Evolutionary conservation across 2,797 vertebrate genomes (phyloP), one percentile per base, ranked within the genome.

Genomic region (Pyrocephalus nanus): DNA sequence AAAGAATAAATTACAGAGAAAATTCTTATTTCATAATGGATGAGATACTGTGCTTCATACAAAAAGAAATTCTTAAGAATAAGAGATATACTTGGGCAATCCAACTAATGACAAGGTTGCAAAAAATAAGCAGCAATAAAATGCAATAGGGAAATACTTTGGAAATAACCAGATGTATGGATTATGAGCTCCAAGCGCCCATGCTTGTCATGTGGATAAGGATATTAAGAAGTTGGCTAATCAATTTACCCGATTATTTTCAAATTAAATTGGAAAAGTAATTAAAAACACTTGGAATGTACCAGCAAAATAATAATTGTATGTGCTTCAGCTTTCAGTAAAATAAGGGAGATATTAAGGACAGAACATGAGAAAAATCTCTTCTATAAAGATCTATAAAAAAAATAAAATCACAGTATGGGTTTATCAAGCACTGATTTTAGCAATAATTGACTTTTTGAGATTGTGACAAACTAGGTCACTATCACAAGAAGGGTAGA

Each of bases 61-160:
- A 43, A n/a, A 69, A 76, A 64, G 66, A 61, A 58, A 9, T 10
- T 60, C 25, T 75, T 53, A 61, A 48, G 29, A 91, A 81, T 22
- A 21, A 73, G 53, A 82, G 38, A 88, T n/a, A 43, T 47, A 77
- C 16, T 75, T 66, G 48, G 16, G 5, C n/a, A 81, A 43, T 55
- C n/a, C 79, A 85, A 67, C 34, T 64, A 67, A 91, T n/a, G 12
- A 90, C 72, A 38, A 83, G n/a, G 17, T 72, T 54, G 25, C 62
- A 85, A 90, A 90, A 94, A 88, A 74, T 54, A 66, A 61, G 38
- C 64, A 92, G 16, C 43, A 82, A 50, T 75, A 88, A 96, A 81
- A 94, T 34, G 47, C n/a, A 86, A 51, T 1, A 74, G 42, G 30
- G 75, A 90, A 86, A 76, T 64, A 78, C 8, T 86, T 74, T 12